Evolutionary conservation across 2,113 vertebrate species (phyloP).

Genomic region (Ceratotherium simum): DNA sequence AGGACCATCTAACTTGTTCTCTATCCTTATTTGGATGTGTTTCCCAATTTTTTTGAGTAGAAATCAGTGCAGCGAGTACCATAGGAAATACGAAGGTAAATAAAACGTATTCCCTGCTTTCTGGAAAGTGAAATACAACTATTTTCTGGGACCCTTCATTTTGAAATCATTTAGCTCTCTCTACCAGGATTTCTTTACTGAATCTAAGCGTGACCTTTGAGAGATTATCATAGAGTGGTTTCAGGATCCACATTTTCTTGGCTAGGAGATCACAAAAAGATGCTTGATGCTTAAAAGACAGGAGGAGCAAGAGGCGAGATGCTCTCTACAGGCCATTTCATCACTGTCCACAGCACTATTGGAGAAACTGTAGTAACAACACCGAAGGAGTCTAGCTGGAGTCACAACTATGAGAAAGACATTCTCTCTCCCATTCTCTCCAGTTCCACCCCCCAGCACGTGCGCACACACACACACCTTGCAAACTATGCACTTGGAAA

Average conservation of each 20-base stretch:
- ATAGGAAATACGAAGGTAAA: constrained; percentile 22
- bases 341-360: background rate
- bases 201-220: background rate
- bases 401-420: background rate
- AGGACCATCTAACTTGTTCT: constrained; percentile 1
- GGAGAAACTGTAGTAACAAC: background rate
- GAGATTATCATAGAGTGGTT: background rate
- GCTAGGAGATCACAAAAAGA: background rate
- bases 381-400: background rate
- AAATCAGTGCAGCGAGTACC: background rate
- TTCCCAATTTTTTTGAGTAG: background rate
- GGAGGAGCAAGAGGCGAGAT: background rate
- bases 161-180: background rate
- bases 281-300: background rate
- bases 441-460: background rate
- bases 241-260: constrained; percentile 18
- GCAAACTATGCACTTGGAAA: background rate
- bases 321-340: background rate
- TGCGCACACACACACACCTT: background rate
- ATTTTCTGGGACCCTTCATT: background rate
- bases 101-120: background rate
- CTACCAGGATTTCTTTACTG: background rate
- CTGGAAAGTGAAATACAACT: constrained; percentile 25
- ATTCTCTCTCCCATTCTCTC: background rate
- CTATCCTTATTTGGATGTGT: background rate